Evolutionary conservation across 2,113 vertebrate species (phyloP), one percentile per base, ranked within the genome.

Genomic region (Saimiri boliviensis): DNA sequence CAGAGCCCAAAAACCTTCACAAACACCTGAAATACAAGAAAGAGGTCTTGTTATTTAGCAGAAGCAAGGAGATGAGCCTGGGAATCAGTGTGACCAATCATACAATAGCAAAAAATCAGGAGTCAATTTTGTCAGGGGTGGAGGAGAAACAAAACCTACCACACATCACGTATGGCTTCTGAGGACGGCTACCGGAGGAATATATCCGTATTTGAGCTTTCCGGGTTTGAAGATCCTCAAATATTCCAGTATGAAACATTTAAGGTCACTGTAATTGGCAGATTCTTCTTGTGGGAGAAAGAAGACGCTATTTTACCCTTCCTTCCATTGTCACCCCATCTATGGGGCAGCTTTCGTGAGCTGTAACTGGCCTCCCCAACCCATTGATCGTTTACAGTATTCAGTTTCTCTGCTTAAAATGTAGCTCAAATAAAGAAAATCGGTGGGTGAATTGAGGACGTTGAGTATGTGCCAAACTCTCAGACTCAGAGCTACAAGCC

Each of bases 351-450:
- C 49, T 77, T 86, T 52, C 37, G 1, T 45, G 27, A 68, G 12
- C 86, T 71, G 5, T 63, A 49, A 77, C 56, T 60, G 70, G n/a
- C 54, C 77, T 95, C 58, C 23, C 35, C 45, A 49, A n/a, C 25
- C 37, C 60, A 70, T 35, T 27, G 32, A n/a, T 82, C n/a, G 74
- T 81, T 84, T 95, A 70, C 2, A 74, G 12, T 8, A 87, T 25
- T 84, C 32, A n/a, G 5, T 54, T 74, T 86, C 35, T 82, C 88
- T 70, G 42, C 58, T 91, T 87, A 83, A 93, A 90, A 80, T 80
- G 23, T 70, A 94, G 17, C 54, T 93, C 49, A 95, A 71, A 77
- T 73, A 16, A 83, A 94, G 49, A 47, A 74, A 95, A 83, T 56
- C 0, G 54, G n/a, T 81, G 82, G 14, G 47, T 63, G 32, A 32